Base-by-base conservation (phyloP, 2,113 vertebrate species). In the Campylorhamphus procurvoides region DNA sequence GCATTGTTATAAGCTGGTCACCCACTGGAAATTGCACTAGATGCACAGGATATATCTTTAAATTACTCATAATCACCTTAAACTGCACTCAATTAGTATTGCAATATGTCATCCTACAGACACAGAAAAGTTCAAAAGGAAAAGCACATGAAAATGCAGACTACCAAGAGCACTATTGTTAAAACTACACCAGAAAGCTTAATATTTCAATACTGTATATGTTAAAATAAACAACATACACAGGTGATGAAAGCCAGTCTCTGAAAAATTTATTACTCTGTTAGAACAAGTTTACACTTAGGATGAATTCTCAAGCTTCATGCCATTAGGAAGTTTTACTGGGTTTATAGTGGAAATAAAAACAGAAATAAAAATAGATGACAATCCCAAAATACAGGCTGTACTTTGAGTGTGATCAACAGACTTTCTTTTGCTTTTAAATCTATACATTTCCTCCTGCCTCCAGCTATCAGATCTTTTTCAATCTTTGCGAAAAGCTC, bases 311-410 rank as follows among this genome's bases (percentile, higher is more conserved):
- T 95, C 93, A 98, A 97, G 94, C 94, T 97, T 95, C 95, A 84
- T 94, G 92, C 94, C 96, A 96, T 97, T 97, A 97, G 93, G 83
- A 97, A 97, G 95, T 96, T 98, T 98, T 98, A 98, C 95, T 96
- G 90, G 72, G 97, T 98, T 98, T 98, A 98, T 58, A 97, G 67
- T 97, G 78, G 92, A 97, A 96, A 98, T 93, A 97, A 97, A 98
- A 98, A 98, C 96, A 98, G 97, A 98, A 98, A 98, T 98, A 98
- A 98, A 98, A 98, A 97, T 97, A 97, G 89, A 97, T 94, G 96
- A 96, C 96, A 98, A 97, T 95, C 89, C 81, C 73, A 98, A 97
- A 97, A 97, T 94, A 93, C 87, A 96, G 69, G 88, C 96, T 93
- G 93, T 95, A 92, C 83, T 92, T 96, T 77, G 84, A 96, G 87